Evolutionary conservation across 2,113 vertebrate species (phyloP), one percentile per base, ranked within the genome.

Genomic region (Indicator maculatus): DNA sequence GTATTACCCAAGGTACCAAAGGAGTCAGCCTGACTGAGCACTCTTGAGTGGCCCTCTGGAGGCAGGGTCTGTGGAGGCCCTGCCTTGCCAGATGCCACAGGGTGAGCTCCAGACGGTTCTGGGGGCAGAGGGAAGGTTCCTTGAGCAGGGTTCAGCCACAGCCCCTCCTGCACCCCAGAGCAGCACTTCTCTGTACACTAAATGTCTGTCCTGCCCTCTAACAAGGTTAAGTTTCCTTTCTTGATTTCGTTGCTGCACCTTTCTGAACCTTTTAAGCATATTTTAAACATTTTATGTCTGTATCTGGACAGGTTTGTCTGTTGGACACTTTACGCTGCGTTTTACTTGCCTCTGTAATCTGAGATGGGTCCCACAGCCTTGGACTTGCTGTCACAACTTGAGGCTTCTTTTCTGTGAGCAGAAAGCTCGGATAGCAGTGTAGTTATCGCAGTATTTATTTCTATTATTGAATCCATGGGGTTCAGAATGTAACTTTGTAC

Each of bases 381-480:
- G 94, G 95, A 97, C 94, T 96, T 97, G 97, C 97, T 98, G 96
- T 98, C 96, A 94, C 97, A 97, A 97, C 95, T 96, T 91, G 97
- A 97, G 97, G 96, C 98, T 97, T 98, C 91, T 94, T 96, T 98
- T 96, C 97, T 98, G 95, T 98, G 97, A 98, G 97, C 97, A 87
- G 74, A 88, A 96, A 94, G 97, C 96, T 98, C 98, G 93, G 94
- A 95, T 98, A 97, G 97, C 98, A 97, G 95, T 98, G 98, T 98
- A 98, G 98, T 98, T 98, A 98, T 98, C 98, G 98, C 98, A 99
- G 98, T 99, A 99, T 99, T 99, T 99, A 99, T 99, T 99, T 99
- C 98, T 98, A 98, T 98, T 98, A 98, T 98, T 98, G 98, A 99
- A 98, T 98, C 98, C 98, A 98, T 98, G 98, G 98, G 98, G 98